Evolutionary conservation across 1,140 invertebrate species (phyloP).

Genomic region (Colletes gigas): DNA sequence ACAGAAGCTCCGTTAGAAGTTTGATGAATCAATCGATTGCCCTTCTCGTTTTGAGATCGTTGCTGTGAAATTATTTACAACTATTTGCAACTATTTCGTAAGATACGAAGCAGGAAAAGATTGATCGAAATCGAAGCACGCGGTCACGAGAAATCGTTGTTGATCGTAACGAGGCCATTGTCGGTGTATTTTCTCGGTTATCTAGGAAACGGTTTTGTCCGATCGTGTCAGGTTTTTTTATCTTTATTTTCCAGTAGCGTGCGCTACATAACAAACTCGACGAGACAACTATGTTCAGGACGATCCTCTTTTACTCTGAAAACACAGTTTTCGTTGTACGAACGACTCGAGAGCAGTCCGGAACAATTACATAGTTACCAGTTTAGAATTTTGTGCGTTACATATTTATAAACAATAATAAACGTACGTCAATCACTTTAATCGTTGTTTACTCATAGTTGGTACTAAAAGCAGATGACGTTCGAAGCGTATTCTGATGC

Average conservation of each 20-base stretch:
- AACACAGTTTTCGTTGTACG: background rate
- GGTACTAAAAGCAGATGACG: background rate
- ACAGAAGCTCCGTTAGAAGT: too few relatives aligned
- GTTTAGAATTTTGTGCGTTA: too few relatives aligned
- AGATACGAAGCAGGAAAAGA: background rate
- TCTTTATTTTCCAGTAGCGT: background rate
- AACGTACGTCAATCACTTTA: too few relatives aligned
- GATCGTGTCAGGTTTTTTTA: slow-evolving; percentile 21
- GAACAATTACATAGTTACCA: too few relatives aligned
- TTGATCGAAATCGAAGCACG: slow-evolving; percentile 51
- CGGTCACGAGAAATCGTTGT: slow-evolving; percentile 59
- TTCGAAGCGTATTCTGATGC: background rate
- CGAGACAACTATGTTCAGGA: background rate
- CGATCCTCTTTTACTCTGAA: background rate
- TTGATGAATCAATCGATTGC: too few relatives aligned
- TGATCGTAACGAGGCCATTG: slow-evolving; percentile 60
- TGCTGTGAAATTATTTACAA: background rate
- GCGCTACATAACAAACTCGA: slow-evolving; percentile 32
- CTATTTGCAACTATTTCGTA: background rate
- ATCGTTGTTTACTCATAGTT: too few relatives aligned
- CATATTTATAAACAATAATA: too few relatives aligned
- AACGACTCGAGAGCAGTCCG: background rate
- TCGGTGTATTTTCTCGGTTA: slow-evolving; percentile 62
- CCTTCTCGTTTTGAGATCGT: too few relatives aligned
- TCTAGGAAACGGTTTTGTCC: slow-evolving; percentile 53